These are phyloP conservation scores for Cossypha dichroa DNA, from an alignment of 2,797 vertebrate genomes.

Conservation along the genomic window DNA sequence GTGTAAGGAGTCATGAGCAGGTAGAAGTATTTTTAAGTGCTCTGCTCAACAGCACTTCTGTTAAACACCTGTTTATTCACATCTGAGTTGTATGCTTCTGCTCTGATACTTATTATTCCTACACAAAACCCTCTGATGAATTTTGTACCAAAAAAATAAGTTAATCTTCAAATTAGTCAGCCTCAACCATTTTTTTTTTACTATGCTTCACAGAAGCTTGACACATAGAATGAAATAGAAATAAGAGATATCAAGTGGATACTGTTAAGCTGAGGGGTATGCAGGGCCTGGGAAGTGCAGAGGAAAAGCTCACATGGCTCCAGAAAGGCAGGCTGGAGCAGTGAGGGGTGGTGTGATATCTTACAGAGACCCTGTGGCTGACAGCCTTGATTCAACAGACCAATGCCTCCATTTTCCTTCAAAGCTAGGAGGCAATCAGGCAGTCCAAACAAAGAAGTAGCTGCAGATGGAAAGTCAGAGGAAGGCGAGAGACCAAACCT, in stretches of 20 bases:
- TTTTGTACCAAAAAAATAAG: neutral
- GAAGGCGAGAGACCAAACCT: neutral
- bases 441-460: neutral
- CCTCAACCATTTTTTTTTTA: neutral
- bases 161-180: neutral
- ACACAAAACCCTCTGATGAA: neutral
- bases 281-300: neutral
- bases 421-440: neutral
- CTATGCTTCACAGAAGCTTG: neutral
- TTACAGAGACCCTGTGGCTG: neutral
- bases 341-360: neutral
- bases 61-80: neutral
- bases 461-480: neutral
- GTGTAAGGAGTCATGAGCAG: neutral
- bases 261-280: neutral
- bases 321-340: neutral
- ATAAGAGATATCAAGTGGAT: no score
- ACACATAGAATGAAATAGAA: neutral
- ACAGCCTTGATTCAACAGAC: neutral
- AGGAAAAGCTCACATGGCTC: neutral
- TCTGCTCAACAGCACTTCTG: neutral
- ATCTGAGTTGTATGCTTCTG: neutral
- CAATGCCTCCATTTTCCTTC: neutral
- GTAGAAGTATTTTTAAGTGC: neutral
- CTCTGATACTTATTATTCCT: neutral